Percentiles rank a stretch among this genome's conserved stretches.
Evolutionary conservation across 2,888 invertebrate species (phyloP).

Genomic region (Ormyrus labotus): DNA sequence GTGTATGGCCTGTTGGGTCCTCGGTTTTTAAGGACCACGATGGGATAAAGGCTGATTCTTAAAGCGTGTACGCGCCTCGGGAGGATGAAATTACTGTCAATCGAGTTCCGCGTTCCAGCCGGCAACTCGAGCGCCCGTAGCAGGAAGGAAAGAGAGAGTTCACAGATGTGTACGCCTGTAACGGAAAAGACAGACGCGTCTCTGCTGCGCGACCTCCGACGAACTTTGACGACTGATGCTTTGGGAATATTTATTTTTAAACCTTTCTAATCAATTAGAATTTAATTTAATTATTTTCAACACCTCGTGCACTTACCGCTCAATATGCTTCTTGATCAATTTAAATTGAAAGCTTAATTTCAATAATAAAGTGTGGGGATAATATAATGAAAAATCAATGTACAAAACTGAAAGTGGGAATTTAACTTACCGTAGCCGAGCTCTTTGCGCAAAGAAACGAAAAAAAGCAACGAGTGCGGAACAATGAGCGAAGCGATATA

Average conservation of each 20-base stretch:
- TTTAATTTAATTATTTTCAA: no score
- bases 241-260: no score
- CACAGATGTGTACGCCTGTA: no score
- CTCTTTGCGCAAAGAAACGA: neutral
- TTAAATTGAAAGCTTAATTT: no score
- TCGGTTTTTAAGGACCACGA: constrained; percentile 16
- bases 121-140: constrained; percentile 53
- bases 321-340: no score
- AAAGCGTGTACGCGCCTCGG: constrained; percentile 47
- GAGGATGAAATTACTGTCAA: constrained; percentile 65
- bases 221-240: no score
- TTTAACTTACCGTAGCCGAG: no score
- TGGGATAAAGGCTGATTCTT: constrained; percentile 39
- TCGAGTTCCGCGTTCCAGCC: constrained; percentile 67
- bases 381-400: neutral
- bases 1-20: neutral
- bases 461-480: neutral
- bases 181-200: neutral
- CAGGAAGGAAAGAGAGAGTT: no score
- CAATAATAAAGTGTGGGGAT: no score
- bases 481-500: constrained; percentile 23
- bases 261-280: no score
- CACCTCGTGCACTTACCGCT: no score
- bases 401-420: neutral
- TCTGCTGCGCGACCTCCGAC: no score